These are phyloP conservation scores for Tetranychus truncatus DNA, from an alignment of 2,888 invertebrate genomes.

Conservation along the genomic window DNA sequence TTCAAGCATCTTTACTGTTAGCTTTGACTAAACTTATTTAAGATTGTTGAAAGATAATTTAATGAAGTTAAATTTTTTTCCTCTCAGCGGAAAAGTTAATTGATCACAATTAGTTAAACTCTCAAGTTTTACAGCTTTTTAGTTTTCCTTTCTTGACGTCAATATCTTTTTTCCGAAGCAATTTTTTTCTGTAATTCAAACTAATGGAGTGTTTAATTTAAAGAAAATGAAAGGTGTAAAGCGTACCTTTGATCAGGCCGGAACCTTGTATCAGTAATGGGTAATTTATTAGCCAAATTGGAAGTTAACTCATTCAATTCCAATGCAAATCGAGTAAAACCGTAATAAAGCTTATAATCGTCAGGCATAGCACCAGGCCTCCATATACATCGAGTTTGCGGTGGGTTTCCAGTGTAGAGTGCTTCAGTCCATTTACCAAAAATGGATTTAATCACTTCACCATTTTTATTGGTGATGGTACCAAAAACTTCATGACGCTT, in stretches of 20 bases:
- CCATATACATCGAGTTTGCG: slow-evolving; percentile 55
- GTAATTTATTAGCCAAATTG: slow-evolving; percentile 42
- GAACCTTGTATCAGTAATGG: slow-evolving; percentile 55
- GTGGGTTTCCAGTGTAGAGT: slow-evolving; percentile 51
- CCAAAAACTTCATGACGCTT: slow-evolving; percentile 46
- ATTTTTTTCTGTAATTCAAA: too few relatives aligned
- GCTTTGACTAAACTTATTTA: too few relatives aligned
- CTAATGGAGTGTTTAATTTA: too few relatives aligned
- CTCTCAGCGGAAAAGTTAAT: too few relatives aligned
- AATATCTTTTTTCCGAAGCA: too few relatives aligned
- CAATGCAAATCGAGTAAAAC: slow-evolving; percentile 65
- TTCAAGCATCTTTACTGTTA: too few relatives aligned
- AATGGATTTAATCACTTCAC: slow-evolving; percentile 43
- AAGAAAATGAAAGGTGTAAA: slow-evolving; percentile 36
- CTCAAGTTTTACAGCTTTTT: too few relatives aligned
- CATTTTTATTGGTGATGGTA: slow-evolving; percentile 39
- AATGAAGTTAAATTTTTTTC: too few relatives aligned
- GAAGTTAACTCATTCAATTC: slow-evolving; percentile 58
- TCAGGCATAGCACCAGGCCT: slow-evolving; percentile 61
- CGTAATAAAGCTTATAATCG: slow-evolving; percentile 58
- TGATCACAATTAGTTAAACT: too few relatives aligned
- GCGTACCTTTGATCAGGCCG: slow-evolving; percentile 43
- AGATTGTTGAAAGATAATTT: too few relatives aligned
- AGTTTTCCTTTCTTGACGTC: too few relatives aligned
- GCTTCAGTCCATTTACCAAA: slow-evolving; percentile 69